Evolutionary conservation across 2,888 invertebrate species (phyloP), one percentile per base, ranked within the genome.

Genomic region (Zygaena filipendulae): DNA sequence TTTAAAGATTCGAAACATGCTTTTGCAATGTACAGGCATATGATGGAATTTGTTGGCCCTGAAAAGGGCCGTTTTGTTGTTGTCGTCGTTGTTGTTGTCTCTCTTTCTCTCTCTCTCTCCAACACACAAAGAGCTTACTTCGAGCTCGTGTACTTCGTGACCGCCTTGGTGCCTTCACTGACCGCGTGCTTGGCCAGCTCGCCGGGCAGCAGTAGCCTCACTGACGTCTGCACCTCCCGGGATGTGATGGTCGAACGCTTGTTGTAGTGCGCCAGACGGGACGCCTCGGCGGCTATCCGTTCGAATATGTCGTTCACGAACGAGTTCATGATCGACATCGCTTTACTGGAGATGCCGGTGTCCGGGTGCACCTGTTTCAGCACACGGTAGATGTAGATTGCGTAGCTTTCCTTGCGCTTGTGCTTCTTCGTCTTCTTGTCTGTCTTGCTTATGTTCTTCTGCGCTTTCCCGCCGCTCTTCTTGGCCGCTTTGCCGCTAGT

Each of bases 301-400:
- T 88, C 87, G 52, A 89, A 88, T 31, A 88, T 84, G 51, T 88
- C 87, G 56, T 87, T 87, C 25, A 88, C 85, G 52, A 88, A 88
- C n/a, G n/a, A n/a, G n/a, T n/a, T n/a, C n/a, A n/a, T n/a, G n/a
- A n/a, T n/a, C n/a, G n/a, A n/a, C n/a, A n/a, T n/a, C n/a, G n/a
- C 86, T 57, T 86, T 87, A 25, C 47, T 47, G 23, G 50, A 52
- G 28, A 52, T 52, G 29, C 52, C 49, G 38, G 84, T 87, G 52
- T 87, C 85, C 3, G 86, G 86, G 54, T 87, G 86, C 19, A 85
- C 84, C 61, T 85, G 84, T 58, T 85, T 87, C 54, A 87, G 53
- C 30, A 86, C 84, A 53, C 85, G 86, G 72, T 85, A 84, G 48
- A 86, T 84, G 56, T 83, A 83, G 42, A 81, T 81, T 10, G 80